phyloP scores from a whole-genome alignment of 2,888 invertebrate genomes.

The Plebejus argus region DNA sequence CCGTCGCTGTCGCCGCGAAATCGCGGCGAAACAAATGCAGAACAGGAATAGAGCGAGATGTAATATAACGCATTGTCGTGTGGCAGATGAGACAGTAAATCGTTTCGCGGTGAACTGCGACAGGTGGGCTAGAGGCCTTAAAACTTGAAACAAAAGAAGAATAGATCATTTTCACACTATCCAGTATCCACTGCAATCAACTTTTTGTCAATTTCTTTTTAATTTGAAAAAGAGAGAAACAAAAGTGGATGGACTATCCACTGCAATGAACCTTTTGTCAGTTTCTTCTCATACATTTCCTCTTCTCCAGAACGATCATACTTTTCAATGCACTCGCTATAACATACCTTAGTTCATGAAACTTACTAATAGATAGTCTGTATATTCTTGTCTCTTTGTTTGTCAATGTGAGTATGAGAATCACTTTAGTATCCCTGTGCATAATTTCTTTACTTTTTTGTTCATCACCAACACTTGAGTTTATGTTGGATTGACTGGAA shows the following conservation, averaged over 20 bases:
- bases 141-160: neutral
- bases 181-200: slow-evolving; percentile 21
- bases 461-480: slow-evolving; percentile 46
- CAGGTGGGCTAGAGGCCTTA: no score
- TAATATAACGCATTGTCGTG: no score
- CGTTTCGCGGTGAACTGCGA: no score
- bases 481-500: slow-evolving; percentile 62
- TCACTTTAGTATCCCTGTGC: slow-evolving; percentile 54
- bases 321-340: slow-evolving; percentile 65
- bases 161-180: neutral
- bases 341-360: slow-evolving; percentile 62
- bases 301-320: slow-evolving; percentile 63
- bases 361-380: slow-evolving; percentile 58
- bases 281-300: slow-evolving; percentile 63
- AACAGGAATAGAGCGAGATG: no score
- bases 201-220: slow-evolving; percentile 39
- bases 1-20: no score
- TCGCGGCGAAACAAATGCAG: no score
- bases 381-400: slow-evolving; percentile 54
- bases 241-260: slow-evolving; percentile 17
- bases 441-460: slow-evolving; percentile 53
- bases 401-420: slow-evolving; percentile 56
- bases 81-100: no score
- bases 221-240: neutral
- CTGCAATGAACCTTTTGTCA: slow-evolving; percentile 31